phyloP scores from a whole-genome alignment of 1,140 invertebrate genomes.

The Charaxes varanes region DNA sequence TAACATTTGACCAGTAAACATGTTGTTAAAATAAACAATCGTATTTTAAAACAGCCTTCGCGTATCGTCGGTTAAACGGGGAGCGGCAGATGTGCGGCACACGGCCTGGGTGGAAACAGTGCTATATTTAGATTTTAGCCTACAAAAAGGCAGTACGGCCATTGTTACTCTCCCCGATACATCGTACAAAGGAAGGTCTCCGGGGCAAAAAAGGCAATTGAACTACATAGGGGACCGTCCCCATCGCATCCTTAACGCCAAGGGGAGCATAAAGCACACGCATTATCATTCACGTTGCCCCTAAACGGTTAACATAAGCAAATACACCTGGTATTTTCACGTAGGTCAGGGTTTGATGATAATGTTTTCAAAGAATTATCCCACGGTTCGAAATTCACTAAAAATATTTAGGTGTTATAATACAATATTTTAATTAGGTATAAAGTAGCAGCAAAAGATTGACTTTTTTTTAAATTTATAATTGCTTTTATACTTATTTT shows the following conservation, averaged over 20 bases:
- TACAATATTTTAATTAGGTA: too few relatives aligned
- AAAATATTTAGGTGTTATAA: too few relatives aligned
- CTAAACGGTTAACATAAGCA: slow-evolving; percentile 19
- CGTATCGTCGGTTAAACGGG: slow-evolving; percentile 10
- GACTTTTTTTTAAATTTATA: too few relatives aligned
- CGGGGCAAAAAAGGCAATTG: slow-evolving; percentile 61
- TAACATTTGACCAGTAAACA: too few relatives aligned
- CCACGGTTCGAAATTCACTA: slow-evolving; percentile 1
- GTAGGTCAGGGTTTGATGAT: too few relatives aligned
- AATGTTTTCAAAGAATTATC: too few relatives aligned
- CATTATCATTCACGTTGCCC: slow-evolving; percentile 44
- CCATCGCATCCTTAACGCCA: slow-evolving; percentile 44
- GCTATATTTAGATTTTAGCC: slow-evolving; percentile 72
- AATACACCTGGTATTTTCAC: slow-evolving; percentile 9
- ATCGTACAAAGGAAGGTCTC: slow-evolving; percentile 60
- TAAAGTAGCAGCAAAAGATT: too few relatives aligned
- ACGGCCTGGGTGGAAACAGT: slow-evolving; percentile 35
- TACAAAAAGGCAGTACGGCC: slow-evolving; percentile 61
- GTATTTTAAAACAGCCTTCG: background rate
- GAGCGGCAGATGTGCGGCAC: slow-evolving; percentile 55
- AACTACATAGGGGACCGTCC: slow-evolving; percentile 54
- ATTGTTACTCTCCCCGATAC: slow-evolving; percentile 59
- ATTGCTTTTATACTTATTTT: too few relatives aligned
- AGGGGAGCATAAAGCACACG: slow-evolving; percentile 45
- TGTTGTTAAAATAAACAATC: too few relatives aligned